Base-by-base conservation (phyloP, 1,140 invertebrate species). In the Lineus longissimus region DNA sequence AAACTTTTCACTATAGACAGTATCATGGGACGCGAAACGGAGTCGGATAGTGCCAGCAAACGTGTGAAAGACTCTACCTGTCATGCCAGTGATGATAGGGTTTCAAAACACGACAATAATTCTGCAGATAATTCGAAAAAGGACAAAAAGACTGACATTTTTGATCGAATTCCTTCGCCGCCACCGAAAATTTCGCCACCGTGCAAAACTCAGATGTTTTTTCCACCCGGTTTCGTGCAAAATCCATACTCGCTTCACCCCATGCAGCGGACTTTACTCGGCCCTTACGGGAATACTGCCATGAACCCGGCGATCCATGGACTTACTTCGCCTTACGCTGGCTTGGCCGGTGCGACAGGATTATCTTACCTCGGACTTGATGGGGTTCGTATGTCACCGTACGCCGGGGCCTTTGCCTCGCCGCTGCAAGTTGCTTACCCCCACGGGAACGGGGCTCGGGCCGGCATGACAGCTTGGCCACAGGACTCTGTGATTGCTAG, bases 151-250 rank as follows among this genome's bases (percentile, higher is more conserved):
- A 41, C 63, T 62, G 72, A 76, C 62, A 72, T 79, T 59, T 79
- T 78, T 68, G 77, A 79, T 61, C 72, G 69, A 67, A 77, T 79
- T 55, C 77, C 77, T 17, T 75, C 74, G 33, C 76, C 77, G 17
- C 77, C 77, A 25, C 77, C 77, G 17, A 79, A 79, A 65, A 63
- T 79, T 9, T 17, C 41, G 23, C 63, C 66, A 31, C 25, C 30
- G 25, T 27, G 33, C 36, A 51, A 54, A 33, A 23, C 56, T 33
- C 30, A 31, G 25, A 57, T 36, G 27, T 30, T 36, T 6, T 17
- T 29, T 4, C 47, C 22, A 27, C 27, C 61, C 2, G 51, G 19
- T 25, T 45, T 17, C 27, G n/a, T 57, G 47, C 23, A 63, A 31
- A 41, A 31, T 23, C n/a, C 55, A 9, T 55, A 31, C 19, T 31